Percentiles rank a stretch among this genome's conserved stretches.
Evolutionary conservation across 2,797 vertebrate genomes (phyloP).

Genomic region (Acanthis flammea): DNA sequence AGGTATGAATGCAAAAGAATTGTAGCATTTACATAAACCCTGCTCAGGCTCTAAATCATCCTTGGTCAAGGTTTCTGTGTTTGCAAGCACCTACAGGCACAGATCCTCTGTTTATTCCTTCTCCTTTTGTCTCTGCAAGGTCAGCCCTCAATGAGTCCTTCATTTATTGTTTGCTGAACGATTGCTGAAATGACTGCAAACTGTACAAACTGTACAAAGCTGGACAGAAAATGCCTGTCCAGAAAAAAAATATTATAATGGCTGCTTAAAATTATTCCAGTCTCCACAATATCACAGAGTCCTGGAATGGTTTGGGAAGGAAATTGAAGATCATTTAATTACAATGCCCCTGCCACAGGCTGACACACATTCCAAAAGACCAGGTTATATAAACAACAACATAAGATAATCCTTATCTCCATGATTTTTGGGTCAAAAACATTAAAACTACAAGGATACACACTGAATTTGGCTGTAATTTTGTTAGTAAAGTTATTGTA

Average conservation of each 20-base stretch:
- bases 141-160: neutral
- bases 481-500: neutral
- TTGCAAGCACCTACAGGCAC: neutral
- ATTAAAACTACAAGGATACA: neutral
- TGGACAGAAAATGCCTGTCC: neutral
- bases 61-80: neutral
- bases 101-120: neutral
- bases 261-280: neutral
- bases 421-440: neutral
- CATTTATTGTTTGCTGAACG: neutral
- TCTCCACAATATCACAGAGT: neutral
- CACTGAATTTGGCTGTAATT: neutral
- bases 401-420: neutral
- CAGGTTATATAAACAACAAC: neutral
- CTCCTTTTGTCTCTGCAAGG: neutral
- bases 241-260: neutral
- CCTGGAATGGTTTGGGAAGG: neutral
- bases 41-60: neutral
- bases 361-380: neutral
- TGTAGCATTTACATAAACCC: neutral
- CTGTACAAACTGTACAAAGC: neutral
- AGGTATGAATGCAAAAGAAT: neutral
- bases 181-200: neutral
- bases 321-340: neutral
- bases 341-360: too few species aligned